These are phyloP conservation scores for Gila orcuttii DNA, from an alignment of 2,113 vertebrate species.

Conservation along the genomic window DNA sequence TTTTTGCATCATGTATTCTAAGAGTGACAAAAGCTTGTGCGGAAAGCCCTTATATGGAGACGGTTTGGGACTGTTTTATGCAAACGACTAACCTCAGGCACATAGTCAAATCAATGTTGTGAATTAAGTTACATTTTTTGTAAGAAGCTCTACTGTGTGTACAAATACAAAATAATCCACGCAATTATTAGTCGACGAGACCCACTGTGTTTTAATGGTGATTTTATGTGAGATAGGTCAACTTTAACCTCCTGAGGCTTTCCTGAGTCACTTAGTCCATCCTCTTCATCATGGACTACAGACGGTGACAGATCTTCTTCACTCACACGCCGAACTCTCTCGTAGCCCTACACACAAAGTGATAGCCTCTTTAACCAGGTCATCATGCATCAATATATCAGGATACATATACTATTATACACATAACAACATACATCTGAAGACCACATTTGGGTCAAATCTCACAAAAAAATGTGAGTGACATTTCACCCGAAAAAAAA, in stretches of 20 bases:
- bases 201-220: neutral
- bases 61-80: too few relatives aligned
- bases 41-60: too few relatives aligned
- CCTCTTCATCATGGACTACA: constrained; percentile 85
- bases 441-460: neutral
- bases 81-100: too few relatives aligned
- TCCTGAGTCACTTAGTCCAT: constrained; percentile 76
- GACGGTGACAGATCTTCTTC: constrained; percentile 88
- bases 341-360: constrained; percentile 83
- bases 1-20: too few relatives aligned
- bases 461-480: neutral
- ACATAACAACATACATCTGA: neutral
- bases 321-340: constrained; percentile 87
- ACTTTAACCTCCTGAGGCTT: constrained; percentile 82
- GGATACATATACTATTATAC: neutral
- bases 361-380: neutral
- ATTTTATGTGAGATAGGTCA: neutral
- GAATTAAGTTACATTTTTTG: too few relatives aligned
- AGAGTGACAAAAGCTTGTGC: too few relatives aligned
- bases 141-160: too few relatives aligned
- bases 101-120: too few relatives aligned
- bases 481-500: neutral
- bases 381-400: neutral
- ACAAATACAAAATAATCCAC: neutral
- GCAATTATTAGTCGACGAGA: neutral